These are phyloP conservation scores for Eupithecia abbreviata DNA, from an alignment of 2,888 invertebrate genomes.

Conservation along the genomic window DNA sequence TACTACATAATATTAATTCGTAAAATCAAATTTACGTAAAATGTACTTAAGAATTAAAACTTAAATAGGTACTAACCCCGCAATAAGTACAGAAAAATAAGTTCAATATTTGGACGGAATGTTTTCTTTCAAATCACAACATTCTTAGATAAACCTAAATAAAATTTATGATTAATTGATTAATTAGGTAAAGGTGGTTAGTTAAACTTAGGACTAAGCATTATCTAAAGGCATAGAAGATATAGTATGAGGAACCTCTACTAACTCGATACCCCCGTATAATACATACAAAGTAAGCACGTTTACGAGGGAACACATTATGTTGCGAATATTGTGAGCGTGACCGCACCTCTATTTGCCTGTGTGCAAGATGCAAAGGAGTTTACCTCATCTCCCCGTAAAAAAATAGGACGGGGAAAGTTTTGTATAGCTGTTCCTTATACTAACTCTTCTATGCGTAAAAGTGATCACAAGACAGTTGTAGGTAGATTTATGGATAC, in stretches of 20 bases:
- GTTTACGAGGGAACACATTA: too few relatives aligned
- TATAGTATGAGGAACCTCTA: too few relatives aligned
- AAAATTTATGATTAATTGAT: not conserved
- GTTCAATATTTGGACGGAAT: constrained; percentile 49
- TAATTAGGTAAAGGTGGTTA: not conserved
- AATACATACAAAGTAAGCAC: too few relatives aligned
- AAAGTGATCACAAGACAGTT: not conserved
- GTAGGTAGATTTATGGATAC: not conserved
- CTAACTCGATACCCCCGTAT: too few relatives aligned
- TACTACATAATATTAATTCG: not conserved
- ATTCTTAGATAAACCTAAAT: constrained; percentile 14
- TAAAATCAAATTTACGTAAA: not conserved
- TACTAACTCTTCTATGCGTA: too few relatives aligned
- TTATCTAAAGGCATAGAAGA: not conserved
- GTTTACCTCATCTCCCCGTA: too few relatives aligned
- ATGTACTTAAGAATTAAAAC: not conserved
- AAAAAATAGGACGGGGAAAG: too few relatives aligned
- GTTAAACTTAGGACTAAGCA: not conserved
- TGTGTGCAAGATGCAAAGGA: too few relatives aligned
- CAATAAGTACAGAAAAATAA: constrained; percentile 16
- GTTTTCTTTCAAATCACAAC: constrained; percentile 46
- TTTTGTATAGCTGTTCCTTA: too few relatives aligned
- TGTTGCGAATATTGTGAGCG: too few relatives aligned
- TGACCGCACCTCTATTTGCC: too few relatives aligned
- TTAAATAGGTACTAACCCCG: not conserved